These are phyloP conservation scores for Eristalinus sepulchralis DNA, from an alignment of 2,888 invertebrate species.

Conservation along the genomic window DNA sequence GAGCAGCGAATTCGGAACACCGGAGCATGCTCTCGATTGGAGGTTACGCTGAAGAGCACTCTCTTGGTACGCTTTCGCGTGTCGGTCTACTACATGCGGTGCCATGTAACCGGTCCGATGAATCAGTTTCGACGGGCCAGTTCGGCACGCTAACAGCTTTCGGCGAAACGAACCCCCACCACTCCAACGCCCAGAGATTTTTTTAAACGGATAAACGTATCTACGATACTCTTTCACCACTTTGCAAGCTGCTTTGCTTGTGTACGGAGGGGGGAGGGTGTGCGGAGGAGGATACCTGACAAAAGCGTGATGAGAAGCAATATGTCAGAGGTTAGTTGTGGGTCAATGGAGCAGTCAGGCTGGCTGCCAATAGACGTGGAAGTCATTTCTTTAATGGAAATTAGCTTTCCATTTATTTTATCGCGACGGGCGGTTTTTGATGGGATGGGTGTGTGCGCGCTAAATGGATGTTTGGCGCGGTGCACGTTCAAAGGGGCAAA, in stretches of 20 bases:
- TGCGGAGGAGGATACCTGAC: background rate
- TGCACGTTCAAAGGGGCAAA: too few species aligned
- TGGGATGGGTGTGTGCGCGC: background rate
- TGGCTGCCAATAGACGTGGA: conserved; percentile 14
- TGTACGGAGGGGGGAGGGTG: background rate
- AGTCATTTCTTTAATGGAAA: conserved; percentile 35
- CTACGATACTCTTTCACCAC: conserved; percentile 10
- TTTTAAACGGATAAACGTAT: conserved; percentile 16
- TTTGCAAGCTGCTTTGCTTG: too few species aligned
- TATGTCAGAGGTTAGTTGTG: conserved; percentile 55
- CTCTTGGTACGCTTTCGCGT: conserved; percentile 17
- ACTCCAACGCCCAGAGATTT: background rate
- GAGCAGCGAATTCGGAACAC: conserved; percentile 4
- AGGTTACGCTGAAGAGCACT: conserved; percentile 49
- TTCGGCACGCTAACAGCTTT: conserved; percentile 22
- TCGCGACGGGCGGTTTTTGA: background rate
- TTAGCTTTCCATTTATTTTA: conserved; percentile 36
- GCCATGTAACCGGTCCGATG: conserved; percentile 38
- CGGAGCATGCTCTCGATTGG: conserved; percentile 28
- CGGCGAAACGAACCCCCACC: conserved; percentile 21
- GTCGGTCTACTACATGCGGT: conserved; percentile 22
- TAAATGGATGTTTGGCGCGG: too few species aligned
- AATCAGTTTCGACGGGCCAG: conserved; percentile 14
- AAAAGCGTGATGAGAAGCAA: conserved; percentile 23
- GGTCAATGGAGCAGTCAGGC: conserved; percentile 50